These are phyloP conservation scores for Spisula subtruncata DNA, from an alignment of 2,888 invertebrate species.

Conservation along the genomic window DNA sequence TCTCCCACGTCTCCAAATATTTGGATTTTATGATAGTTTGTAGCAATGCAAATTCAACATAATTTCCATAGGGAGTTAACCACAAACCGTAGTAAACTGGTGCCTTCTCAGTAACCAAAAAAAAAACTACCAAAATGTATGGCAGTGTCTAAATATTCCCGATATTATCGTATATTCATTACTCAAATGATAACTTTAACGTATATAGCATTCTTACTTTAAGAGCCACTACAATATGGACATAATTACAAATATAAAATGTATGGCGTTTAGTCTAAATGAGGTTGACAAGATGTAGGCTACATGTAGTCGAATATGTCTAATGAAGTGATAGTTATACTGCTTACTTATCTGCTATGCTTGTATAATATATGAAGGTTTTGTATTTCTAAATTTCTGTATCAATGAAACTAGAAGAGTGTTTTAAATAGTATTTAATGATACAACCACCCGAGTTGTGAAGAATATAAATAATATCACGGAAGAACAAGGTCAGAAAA, in stretches of 20 bases:
- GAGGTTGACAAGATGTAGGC: too few relatives aligned
- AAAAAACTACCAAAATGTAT: neutral
- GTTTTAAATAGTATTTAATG: too few relatives aligned
- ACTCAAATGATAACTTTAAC: neutral
- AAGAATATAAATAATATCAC: too few relatives aligned
- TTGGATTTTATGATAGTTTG: conserved; percentile 13
- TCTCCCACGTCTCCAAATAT: conserved; percentile 14
- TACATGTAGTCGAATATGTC: too few relatives aligned
- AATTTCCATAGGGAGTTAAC: neutral
- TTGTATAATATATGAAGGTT: too few relatives aligned
- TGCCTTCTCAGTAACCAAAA: neutral
- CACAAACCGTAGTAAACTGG: conserved; percentile 4
- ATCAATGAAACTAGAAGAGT: too few relatives aligned
- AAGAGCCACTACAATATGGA: neutral
- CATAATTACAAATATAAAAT: neutral
- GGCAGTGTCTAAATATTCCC: neutral
- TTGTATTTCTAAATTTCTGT: too few relatives aligned
- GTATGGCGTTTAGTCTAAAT: neutral
- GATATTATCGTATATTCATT: conserved; percentile 14
- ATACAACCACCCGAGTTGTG: too few relatives aligned
- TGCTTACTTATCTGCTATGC: too few relatives aligned
- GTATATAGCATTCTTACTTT: neutral
- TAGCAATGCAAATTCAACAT: conserved; percentile 8
- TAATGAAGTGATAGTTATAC: too few relatives aligned
- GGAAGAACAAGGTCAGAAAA: too few relatives aligned